phyloP scores from a whole-genome alignment of 1,140 invertebrate genomes.

The Trialeurodes vaporariorum region DNA sequence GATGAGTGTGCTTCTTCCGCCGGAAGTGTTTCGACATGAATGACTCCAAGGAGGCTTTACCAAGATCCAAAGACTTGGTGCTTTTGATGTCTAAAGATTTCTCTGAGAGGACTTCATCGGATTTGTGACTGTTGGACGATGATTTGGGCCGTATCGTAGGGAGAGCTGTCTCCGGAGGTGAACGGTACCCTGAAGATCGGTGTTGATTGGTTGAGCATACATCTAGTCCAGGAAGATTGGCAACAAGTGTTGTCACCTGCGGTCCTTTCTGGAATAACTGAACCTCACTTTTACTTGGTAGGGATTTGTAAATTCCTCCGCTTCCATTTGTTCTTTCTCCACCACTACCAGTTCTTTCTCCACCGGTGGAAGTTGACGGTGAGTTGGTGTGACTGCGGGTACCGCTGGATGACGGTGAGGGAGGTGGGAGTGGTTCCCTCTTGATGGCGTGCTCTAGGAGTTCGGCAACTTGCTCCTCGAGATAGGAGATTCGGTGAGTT shows the following conservation, averaged over 20 bases:
- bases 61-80: conserved; percentile 19
- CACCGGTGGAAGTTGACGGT: not conserved
- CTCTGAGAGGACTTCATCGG: conserved; percentile 2
- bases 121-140: not conserved
- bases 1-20: conserved; percentile 12
- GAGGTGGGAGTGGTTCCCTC: conserved; percentile 2
- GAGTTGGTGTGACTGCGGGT: not conserved
- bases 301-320: not conserved
- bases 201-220: conserved; percentile 32
- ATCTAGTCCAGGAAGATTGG: conserved; percentile 45
- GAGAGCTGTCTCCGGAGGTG: not conserved
- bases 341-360: too few relatives aligned
- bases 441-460: conserved; percentile 34
- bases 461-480: conserved; percentile 74
- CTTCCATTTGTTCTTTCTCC: too few relatives aligned
- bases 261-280: conserved; percentile 52
- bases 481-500: conserved; percentile 74
- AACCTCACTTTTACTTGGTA: conserved; percentile 33
- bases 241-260: conserved; percentile 41
- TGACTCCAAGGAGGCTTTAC: not conserved
- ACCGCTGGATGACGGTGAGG: not conserved
- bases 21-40: conserved; percentile 8
- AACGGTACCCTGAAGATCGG: too few relatives aligned
- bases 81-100: conserved; percentile 12
- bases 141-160: conserved; percentile 36